These are phyloP conservation scores for Euzetes globulus DNA, from an alignment of 2,888 invertebrate species.

Conservation along the genomic window DNA sequence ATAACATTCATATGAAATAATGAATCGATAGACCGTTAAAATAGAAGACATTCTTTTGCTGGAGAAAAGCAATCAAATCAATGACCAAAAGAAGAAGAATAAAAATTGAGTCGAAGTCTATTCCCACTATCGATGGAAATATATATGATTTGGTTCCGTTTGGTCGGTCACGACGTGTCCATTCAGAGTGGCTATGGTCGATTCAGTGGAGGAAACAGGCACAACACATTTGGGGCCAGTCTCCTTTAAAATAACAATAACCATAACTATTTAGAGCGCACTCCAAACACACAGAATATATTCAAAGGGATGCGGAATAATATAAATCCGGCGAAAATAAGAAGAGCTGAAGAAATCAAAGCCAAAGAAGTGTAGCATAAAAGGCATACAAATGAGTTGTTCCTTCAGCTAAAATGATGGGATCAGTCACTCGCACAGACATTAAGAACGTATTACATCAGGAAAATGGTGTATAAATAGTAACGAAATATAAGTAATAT, in stretches of 20 bases:
- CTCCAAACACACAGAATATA: neutral
- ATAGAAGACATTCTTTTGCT: neutral
- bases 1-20: constrained; percentile 18
- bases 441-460: too few species aligned
- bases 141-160: constrained; percentile 19
- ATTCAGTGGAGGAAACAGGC: neutral
- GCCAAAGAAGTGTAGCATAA: too few species aligned
- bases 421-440: too few species aligned
- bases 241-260: neutral
- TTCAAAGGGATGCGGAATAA: neutral
- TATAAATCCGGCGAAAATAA: neutral
- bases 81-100: neutral
- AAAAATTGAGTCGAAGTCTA: neutral
- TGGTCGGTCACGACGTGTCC: constrained; percentile 25
- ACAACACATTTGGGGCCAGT: neutral
- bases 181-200: neutral
- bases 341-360: neutral
- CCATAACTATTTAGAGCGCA: neutral
- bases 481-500: neutral
- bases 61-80: constrained; percentile 13
- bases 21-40: constrained; percentile 25
- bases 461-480: too few species aligned
- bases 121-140: constrained; percentile 1
- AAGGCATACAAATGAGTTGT: too few species aligned
- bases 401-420: too few species aligned